Evolutionary conservation across 1,140 invertebrate species (phyloP), one percentile per base, ranked within the genome.

Genomic region (Mactra quadrangularis): DNA sequence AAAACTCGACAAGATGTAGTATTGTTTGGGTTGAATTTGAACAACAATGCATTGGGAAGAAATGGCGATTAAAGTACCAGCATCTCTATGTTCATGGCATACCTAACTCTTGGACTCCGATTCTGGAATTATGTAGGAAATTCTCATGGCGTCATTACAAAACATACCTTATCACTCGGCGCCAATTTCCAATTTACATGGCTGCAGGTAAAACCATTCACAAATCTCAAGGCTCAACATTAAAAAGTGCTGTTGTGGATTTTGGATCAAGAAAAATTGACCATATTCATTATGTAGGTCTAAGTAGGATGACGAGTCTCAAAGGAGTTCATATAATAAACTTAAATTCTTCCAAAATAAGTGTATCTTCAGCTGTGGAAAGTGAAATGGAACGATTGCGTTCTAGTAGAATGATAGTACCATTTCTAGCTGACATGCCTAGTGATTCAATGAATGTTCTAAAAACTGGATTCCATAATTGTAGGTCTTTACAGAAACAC

Each of bases 1-100:
- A 57, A 27, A 45, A 33, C 31, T 33, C 35, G 15, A 13, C 4
- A 11, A 45, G 55, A 76, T 15, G 41, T 41, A 76, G 72, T 25
- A 76, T 76, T 15, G 25, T 75, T 19, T 60, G 72, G 72, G 72
- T 76, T 13, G 2, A 25, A 27, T 76, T 62, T 60, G 57, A 62
- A 13, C 31, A 62, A 47, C n/a, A 41, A 6, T 13, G 15, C 3
- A 50, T 62, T 62, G 72, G 72, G 3, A 38, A 7, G 19, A 47
- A 9, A 1, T 76, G 57, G 35, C 35, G 57, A 9, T 2, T 22
- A 22, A 60, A 76, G 35, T 41, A 76, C 29, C 22, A 50, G 29
- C 72, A 76, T 76, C 45, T 76, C 19, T 47, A 62, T 33, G 19
- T 22, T 29, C 19, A 45, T 29, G 25, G 1, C n/a, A 60, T 47